Evolutionary conservation across 1,140 invertebrate genomes (phyloP), one percentile per base, ranked within the genome.

Genomic region (Ceratina australensis): DNA sequence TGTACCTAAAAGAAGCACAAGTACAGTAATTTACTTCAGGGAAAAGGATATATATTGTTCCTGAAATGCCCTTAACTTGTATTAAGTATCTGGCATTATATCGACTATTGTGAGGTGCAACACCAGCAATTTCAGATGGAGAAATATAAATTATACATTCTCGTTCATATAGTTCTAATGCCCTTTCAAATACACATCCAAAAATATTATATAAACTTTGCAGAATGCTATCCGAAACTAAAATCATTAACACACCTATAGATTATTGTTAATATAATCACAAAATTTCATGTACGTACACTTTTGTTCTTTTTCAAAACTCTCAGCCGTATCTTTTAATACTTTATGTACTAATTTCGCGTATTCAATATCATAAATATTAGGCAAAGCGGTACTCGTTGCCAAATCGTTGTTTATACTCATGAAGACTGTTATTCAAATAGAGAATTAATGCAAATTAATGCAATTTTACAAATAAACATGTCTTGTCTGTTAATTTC

Each of bases 1-100:
- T 60, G 49, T 89, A 92, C 92, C 88, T 91, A 77, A 90, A 95
- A 22, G 93, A 92, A 63, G 80, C 84, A 87, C 95, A 95, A 2
- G 92, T 90, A 82, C 95, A 95, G 86, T 93, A 95, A 87, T 95
- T 95, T 20, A 95, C 88, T 63, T 92, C 87, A 1, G 94, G 93
- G 82, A 95, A 94, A 16, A 95, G 81, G 56, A 92, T 93, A 80
- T 95, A 95, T 65, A 90, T 91, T 33, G 91, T 89, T 72, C 92
- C 92, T n/a, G 93, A 93, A 26, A 92, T 90, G n/a, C 93, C 94
- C 68, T 93, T 92, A 2, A 95, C 89, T 91, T 95, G 93, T 67
- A 94, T 90, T 52, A 95, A 89, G 79, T 81, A 90, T 59, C 82
- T 80, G 59, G 72, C 28, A 8, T 76, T 69, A 61, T 73, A 64